Base-by-base conservation (phyloP, 2,888 invertebrate species). In the Zhengitettix transpicula region DNA sequence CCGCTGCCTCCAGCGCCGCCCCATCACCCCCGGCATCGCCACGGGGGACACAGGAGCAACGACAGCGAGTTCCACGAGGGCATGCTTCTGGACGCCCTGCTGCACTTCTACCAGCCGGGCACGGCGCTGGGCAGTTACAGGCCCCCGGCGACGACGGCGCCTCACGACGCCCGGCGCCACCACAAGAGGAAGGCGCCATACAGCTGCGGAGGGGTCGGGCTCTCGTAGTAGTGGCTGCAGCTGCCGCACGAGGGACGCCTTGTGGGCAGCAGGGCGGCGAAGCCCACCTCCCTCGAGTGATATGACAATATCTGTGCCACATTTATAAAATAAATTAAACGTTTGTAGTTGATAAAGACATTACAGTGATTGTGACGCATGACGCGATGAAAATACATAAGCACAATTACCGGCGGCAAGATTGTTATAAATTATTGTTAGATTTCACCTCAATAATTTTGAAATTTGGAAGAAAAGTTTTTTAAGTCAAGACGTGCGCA, bases 51-150 rank as follows among this genome's bases (percentile, higher is more conserved):
- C 55, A 12, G 47, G 14, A 47, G 47, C 47, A 47, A 47, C n/a
- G 47, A 47, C 73, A 80, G 87, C 17, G 84, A 88, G 68, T 89
- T 87, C 68, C 88, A 88, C 71, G 88, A 88, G 74, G 89, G 88
- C 59, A 84, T 88, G 68, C 77, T 89, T 44, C 76, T 88, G 64
- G 88, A 89, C 70, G 85, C 85, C 8, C 72, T 85, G 60, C 74
- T 82, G 67, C 83, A 85, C 71, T 73, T 85, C 62, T 85, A 87
- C 77, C 81, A 53, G 60, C 41, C 42, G 62, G 59, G 28, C 28
- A 53, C 28, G 63, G 63, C 16, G 62, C 64, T 47, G 56, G 62
- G 47, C 53, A 58, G 70, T 14, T 70, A 69, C 61, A 74, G 80
- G 62, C 71, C 71, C 42, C 69, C 68, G 63, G 67, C 68, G 66